Base-by-base conservation (phyloP, 2,113 vertebrate species). In the Amphiprion percula region DNA sequence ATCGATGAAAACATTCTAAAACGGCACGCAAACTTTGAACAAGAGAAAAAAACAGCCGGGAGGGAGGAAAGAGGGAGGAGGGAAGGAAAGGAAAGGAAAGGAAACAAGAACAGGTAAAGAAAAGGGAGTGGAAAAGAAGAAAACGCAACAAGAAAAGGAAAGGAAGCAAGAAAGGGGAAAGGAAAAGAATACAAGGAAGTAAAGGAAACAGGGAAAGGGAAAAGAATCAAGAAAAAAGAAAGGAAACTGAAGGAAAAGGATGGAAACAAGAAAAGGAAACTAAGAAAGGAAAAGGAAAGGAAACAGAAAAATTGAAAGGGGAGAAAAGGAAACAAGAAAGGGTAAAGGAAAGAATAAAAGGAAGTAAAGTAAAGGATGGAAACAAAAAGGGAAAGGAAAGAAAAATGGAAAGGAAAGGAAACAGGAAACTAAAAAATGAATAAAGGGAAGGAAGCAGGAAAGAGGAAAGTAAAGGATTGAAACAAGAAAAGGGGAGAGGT, bases 1-100 rank as follows among this genome's bases (percentile, higher is more conserved):
- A 97, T 95, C 95, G 91, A 97, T 97, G 95, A 96, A 98, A 98
- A 97, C 96, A 97, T 95, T 95, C 86, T 87, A 93, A 96, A 96
- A 95, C 91, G 92, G 94, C 95, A 96, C 86, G 92, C 92, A 95
- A 96, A 94, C 88, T 89, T 94, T 94, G 93, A 94, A 65, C 89
- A 85, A 85, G 86, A 81, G 74, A 82, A 87, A 83, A 94, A 90
- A 82, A 81, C 30, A 16, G 74, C 41, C 24, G 47, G 47, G 23
- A 47, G 39, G 50, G 3, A 24, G 53, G 58, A n/a, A 33, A 4
- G 30, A 4, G 41, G 17, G 28, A 37, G 17, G 49, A 49, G 23
- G 44, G 16, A 1, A 49, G 2, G 24, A 10, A 21, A 47, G 7
- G 12, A 47, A 30, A 16, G 10, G 15, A n/a, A 14, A 28, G 16